Evolutionary conservation across 1,140 invertebrate genomes (phyloP).

Genomic region (Diprion similis): DNA sequence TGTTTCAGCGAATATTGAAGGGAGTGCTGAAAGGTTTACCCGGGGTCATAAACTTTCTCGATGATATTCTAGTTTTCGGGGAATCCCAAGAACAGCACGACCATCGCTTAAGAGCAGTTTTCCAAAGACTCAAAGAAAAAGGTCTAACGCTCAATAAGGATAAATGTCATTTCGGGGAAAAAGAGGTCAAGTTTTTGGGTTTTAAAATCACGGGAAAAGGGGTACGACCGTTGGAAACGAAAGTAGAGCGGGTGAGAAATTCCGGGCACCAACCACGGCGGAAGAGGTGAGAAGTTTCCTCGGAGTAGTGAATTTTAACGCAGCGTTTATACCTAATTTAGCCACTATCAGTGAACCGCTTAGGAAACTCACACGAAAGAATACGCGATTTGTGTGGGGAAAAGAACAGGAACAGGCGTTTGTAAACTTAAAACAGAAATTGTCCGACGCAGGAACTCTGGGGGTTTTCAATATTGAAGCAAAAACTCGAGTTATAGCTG

Average conservation of each 20-base stretch:
- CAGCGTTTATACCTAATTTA: slow-evolving; percentile 45
- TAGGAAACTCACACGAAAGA: slow-evolving; percentile 23
- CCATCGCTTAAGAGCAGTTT: slow-evolving; percentile 28
- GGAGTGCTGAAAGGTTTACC: too few species aligned
- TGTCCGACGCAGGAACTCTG: slow-evolving; percentile 14
- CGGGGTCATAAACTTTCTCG: too few species aligned
- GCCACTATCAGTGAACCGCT: slow-evolving; percentile 42
- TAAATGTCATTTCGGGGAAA: slow-evolving; percentile 35
- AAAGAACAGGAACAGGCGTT: too few species aligned
- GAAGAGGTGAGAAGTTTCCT: slow-evolving; percentile 34
- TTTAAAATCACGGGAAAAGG: slow-evolving; percentile 31
- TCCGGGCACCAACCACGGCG: slow-evolving; percentile 32
- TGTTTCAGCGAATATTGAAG: too few species aligned
- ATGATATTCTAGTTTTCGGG: neutral
- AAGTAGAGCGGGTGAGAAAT: slow-evolving; percentile 30
- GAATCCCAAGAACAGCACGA: slow-evolving; percentile 30
- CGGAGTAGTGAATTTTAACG: slow-evolving; percentile 41
- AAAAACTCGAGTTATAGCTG: slow-evolving; percentile 36
- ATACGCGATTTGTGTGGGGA: neutral
- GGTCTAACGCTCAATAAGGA: slow-evolving; percentile 31
- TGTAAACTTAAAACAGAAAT: slow-evolving; percentile 30
- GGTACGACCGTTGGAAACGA: slow-evolving; percentile 27
- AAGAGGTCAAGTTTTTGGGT: slow-evolving; percentile 24
- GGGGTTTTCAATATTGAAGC: slow-evolving; percentile 24
- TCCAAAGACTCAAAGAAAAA: slow-evolving; percentile 26